Base-by-base conservation (phyloP, 2,888 invertebrate genomes). In the Brenthis daphne region DNA sequence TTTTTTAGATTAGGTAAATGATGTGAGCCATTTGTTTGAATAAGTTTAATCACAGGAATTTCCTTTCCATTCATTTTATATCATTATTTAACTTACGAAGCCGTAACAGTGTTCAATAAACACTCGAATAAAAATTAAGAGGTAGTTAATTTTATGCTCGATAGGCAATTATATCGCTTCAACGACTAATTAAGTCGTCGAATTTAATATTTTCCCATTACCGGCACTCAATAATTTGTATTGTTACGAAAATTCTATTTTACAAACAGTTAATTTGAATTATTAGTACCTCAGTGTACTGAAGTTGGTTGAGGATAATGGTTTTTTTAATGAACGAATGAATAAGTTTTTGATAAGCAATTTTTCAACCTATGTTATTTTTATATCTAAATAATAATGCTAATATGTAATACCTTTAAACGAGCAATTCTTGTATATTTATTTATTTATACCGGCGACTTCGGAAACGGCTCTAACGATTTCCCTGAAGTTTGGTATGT, bases 161-260 rank as follows among this genome's bases (percentile, higher is more conserved):
- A 80, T 80, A 80, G 81, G 80, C 84, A 86, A 85, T 83, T 82
- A 79, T 68, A 72, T 63, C 75, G 77, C 77, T 75, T 76, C 79
- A 80, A 80, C 73, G 76, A 73, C 64, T 72, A 69, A 73, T 70
- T 72, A 71, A 69, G 68, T 65, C 68, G 56, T 65, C 68, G 72
- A 79, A 82, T 79, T 81, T 79, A 77, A 76, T 76, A 73, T 69
- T 75, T 60, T 65, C 67, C 69, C 69, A 74, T 73, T 73, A 64
- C 24, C n/a, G 29, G 43, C 24, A 55, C 63, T 66, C 68, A 54
- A 51, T 20, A 29, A 63, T 63, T 56, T 57, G 55, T 67, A 56
- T 43, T 37, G 48, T 50, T 37, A 56, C 50, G 48, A 67, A 56
- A 63, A 54, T 63, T 53, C 37, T 63, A 43, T 63, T 54, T 53